phyloP scores from a whole-genome alignment of 2,797 vertebrate genomes.

The Falco cherrug region DNA sequence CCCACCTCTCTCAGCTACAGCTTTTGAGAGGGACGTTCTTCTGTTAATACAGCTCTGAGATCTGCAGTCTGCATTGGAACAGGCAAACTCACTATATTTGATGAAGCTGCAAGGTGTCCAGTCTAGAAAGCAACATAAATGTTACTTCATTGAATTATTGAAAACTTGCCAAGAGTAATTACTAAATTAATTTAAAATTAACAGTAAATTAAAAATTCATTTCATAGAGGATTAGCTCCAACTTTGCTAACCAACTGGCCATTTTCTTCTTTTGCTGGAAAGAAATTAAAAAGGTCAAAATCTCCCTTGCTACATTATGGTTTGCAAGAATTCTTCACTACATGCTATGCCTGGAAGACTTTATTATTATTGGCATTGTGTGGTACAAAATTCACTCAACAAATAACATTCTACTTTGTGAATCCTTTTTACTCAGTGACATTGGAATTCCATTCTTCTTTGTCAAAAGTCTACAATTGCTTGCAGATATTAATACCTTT shows the following conservation, averaged over 20 bases:
- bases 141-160: background rate
- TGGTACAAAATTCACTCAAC: background rate
- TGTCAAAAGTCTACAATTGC: background rate
- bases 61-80: background rate
- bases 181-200: constrained; percentile 27
- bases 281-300: background rate
- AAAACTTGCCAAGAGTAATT: background rate
- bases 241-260: background rate
- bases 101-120: background rate
- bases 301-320: background rate
- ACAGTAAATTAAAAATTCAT: constrained; percentile 4
- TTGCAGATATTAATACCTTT: background rate
- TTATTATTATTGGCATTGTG: background rate
- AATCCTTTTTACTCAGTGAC: background rate
- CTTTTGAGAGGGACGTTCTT: background rate
- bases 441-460: background rate
- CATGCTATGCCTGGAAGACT: background rate
- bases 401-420: background rate
- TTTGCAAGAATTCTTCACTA: background rate
- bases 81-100: background rate
- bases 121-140: background rate
- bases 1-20: background rate
- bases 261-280: background rate
- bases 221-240: background rate
- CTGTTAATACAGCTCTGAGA: background rate